Conservation (phyloP, 2,888 invertebrate genomes). For the Parasteatoda lunata region DNA sequence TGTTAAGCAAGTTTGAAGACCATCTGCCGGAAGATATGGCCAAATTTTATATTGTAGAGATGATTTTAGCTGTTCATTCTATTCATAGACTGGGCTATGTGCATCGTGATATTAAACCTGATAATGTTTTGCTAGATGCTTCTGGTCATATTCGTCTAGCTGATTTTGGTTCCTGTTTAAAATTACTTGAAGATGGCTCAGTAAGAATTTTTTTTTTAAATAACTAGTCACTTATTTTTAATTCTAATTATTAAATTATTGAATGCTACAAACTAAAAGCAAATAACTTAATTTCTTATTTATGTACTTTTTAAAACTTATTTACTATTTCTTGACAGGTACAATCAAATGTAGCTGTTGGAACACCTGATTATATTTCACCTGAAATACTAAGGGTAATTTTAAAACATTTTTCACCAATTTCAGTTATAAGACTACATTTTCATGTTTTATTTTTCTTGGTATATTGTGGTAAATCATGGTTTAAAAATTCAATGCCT, state of each 20-base stretch:
- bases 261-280: no score
- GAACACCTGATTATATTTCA: slow-evolving; percentile 99
- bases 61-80: slow-evolving; percentile 97
- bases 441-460: background rate
- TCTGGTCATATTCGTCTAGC: slow-evolving; percentile 97
- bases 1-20: slow-evolving; percentile 98
- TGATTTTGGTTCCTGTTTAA: slow-evolving; percentile 94
- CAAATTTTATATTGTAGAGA: slow-evolving; percentile 97
- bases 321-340: slow-evolving; percentile 41
- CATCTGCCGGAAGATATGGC: slow-evolving; percentile 99
- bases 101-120: slow-evolving; percentile 95
- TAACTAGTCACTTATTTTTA: background rate
- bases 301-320: background rate
- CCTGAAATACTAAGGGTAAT: slow-evolving; percentile 84
- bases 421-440: no score
- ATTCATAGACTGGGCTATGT: slow-evolving; percentile 97
- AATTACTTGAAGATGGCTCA: slow-evolving; percentile 64
- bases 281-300: no score
- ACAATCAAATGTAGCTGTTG: slow-evolving; percentile 84
- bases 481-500: background rate
- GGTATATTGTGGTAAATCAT: background rate
- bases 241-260: background rate
- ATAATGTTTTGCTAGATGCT: slow-evolving; percentile 96
- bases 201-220: slow-evolving; percentile 32
- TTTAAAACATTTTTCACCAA: no score